A percentile compares a stretch with the other conserved stretches of the same genome.
Conservation (phyloP, 2,888 invertebrate genomes). For the Ectemnius lituratus region DNA sequence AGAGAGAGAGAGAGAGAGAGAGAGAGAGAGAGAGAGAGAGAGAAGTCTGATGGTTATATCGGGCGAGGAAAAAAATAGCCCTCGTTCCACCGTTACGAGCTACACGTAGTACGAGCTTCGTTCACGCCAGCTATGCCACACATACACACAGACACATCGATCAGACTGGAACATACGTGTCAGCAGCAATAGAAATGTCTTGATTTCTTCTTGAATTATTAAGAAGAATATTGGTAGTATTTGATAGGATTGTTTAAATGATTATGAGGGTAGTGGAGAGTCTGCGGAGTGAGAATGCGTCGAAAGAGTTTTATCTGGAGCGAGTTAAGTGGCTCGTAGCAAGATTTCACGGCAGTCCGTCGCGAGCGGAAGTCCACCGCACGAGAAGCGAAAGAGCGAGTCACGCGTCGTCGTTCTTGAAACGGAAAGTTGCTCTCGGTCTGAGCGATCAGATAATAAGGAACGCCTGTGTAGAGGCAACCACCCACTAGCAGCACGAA, state of each 20-base stretch:
- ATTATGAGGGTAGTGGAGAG: too few species aligned
- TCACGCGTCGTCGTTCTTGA: conserved; percentile 37
- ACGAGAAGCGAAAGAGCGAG: conserved; percentile 11
- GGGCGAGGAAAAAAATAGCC: conserved; percentile 29
- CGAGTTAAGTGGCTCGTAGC: too few species aligned
- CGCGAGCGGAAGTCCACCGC: too few species aligned
- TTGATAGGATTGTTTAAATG: too few species aligned
- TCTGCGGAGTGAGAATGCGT: neutral
- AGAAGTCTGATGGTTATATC: conserved; percentile 17
- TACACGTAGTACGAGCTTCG: conserved; percentile 12
- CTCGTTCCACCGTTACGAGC: conserved; percentile 35
- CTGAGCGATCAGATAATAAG: conserved; percentile 34
- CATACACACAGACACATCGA: too few species aligned
- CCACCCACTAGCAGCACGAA: conserved; percentile 19
- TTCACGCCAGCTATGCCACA: neutral
- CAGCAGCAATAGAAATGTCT: too few species aligned
- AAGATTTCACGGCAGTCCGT: too few species aligned
- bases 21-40: neutral
- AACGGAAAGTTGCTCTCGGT: conserved; percentile 21
- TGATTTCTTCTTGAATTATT: too few species aligned
- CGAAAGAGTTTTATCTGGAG: neutral
- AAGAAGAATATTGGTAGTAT: too few species aligned
- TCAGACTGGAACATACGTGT: too few species aligned
- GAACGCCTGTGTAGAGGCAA: conserved; percentile 49
- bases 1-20: too few species aligned